phyloP scores from a whole-genome alignment of 1,140 invertebrate species.

The Vanessa tameamea region DNA sequence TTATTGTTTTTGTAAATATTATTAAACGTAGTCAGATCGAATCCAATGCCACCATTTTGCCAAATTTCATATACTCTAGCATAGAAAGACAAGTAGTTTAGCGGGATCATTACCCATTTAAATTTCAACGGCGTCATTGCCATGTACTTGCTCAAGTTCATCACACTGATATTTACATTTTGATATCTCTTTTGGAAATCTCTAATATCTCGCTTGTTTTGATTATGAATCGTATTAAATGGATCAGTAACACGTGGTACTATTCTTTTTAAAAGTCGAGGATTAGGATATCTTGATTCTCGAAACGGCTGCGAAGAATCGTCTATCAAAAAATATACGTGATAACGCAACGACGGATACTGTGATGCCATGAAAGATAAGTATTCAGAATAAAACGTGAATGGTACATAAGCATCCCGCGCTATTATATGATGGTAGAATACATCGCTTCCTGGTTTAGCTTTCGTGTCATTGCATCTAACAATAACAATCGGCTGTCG shows the following conservation, averaged over 20 bases:
- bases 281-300: slow-evolving; percentile 34
- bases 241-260: slow-evolving; percentile 40
- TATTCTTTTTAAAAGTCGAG: slow-evolving; percentile 46
- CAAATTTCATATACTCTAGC: slow-evolving; percentile 63
- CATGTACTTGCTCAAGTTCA: slow-evolving; percentile 64
- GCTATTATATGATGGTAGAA: slow-evolving; percentile 60
- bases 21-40: slow-evolving; percentile 59
- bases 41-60: slow-evolving; percentile 64
- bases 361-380: slow-evolving; percentile 55
- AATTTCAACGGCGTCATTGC: slow-evolving; percentile 58
- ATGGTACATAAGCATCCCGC: slow-evolving; percentile 44
- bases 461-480: slow-evolving; percentile 48
- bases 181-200: slow-evolving; percentile 53
- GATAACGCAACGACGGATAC: slow-evolving; percentile 57
- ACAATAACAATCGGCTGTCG: slow-evolving; percentile 53
- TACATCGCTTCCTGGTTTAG: slow-evolving; percentile 56
- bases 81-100: slow-evolving; percentile 60
- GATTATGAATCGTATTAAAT: slow-evolving; percentile 41
- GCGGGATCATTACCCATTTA: slow-evolving; percentile 63
- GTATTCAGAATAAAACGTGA: slow-evolving; percentile 54
- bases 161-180: slow-evolving; percentile 63
- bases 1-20: slow-evolving; percentile 48
- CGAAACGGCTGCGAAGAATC: slow-evolving; percentile 44
- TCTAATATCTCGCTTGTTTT: slow-evolving; percentile 46
- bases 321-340: slow-evolving; percentile 62